A percentile compares a stretch with the other conserved stretches of the same genome.
These are phyloP conservation scores for Heteropelma amictum DNA, from an alignment of 2,888 invertebrate species.

Conservation along the genomic window DNA sequence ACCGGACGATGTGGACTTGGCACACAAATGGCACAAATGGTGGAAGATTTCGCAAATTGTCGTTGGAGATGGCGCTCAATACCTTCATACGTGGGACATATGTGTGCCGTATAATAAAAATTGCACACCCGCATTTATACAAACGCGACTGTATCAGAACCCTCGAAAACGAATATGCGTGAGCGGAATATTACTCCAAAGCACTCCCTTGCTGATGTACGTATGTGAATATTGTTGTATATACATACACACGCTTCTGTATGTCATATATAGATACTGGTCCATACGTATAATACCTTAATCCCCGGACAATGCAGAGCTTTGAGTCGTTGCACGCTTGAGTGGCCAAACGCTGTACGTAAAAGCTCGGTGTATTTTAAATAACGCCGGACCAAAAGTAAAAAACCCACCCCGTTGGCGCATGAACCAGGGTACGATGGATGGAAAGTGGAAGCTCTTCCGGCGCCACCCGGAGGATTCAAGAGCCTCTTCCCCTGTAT, in stretches of 20 bases:
- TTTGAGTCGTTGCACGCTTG: conserved; percentile 49
- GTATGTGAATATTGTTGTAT: not conserved
- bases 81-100: too few relatives aligned
- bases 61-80: too few relatives aligned
- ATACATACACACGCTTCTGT: not conserved
- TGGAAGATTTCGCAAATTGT: too few relatives aligned
- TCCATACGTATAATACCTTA: conserved; percentile 61
- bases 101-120: too few relatives aligned
- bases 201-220: not conserved
- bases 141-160: too few relatives aligned
- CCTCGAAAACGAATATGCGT: not conserved
- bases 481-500: conserved; percentile 8
- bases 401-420: not conserved
- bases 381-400: conserved; percentile 24
- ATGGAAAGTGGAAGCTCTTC: conserved; percentile 13
- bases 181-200: not conserved
- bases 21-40: too few relatives aligned
- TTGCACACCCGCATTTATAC: too few relatives aligned
- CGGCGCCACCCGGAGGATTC: not conserved
- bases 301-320: conserved; percentile 62
- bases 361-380: conserved; percentile 40
- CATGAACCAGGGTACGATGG: conserved; percentile 15
- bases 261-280: conserved; percentile 26
- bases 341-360: conserved; percentile 37
- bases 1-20: too few relatives aligned